A percentile compares a stretch with the other conserved stretches of the same genome.
These are phyloP conservation scores for Mycteria americana DNA, from an alignment of 2,797 vertebrate genomes.

Conservation along the genomic window DNA sequence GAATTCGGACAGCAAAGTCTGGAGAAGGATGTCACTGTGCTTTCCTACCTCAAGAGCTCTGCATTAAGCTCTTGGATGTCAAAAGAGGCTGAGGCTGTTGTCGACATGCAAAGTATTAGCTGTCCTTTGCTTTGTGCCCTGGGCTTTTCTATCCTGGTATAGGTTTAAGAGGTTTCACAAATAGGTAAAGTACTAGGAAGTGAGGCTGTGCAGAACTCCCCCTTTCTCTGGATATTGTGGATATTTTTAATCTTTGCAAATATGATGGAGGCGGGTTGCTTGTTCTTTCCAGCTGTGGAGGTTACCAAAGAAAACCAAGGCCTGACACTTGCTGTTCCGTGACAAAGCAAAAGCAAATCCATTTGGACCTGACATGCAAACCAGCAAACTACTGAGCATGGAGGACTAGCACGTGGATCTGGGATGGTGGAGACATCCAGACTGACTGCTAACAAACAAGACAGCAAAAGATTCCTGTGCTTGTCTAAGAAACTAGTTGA, in stretches of 20 bases:
- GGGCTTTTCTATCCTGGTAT: not conserved
- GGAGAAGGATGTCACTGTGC: not conserved
- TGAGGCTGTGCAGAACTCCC: not conserved
- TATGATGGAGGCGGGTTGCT: not conserved
- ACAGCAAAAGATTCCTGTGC: not conserved
- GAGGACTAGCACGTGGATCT: not conserved
- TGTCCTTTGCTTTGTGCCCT: not conserved
- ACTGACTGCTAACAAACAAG: not conserved
- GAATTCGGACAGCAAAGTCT: not conserved
- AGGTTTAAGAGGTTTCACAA: not conserved
- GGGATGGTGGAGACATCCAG: not conserved
- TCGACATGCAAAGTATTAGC: not conserved
- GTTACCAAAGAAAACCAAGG: not conserved
- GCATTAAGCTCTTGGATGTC: not conserved
- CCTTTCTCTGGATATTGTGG: not conserved
- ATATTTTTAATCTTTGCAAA: not conserved
- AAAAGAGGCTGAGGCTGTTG: not conserved
- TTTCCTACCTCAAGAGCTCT: not conserved
- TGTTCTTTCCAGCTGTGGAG: not conserved
- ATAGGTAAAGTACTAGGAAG: not conserved
- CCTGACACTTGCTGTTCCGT: not conserved
- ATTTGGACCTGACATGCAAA: not conserved
- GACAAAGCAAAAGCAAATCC: not conserved
- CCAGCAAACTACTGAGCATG: not conserved
- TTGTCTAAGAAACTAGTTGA: not conserved